These are phyloP conservation scores for Bradysia coprophila DNA, from an alignment of 1,140 invertebrate species.

Conservation along the genomic window DNA sequence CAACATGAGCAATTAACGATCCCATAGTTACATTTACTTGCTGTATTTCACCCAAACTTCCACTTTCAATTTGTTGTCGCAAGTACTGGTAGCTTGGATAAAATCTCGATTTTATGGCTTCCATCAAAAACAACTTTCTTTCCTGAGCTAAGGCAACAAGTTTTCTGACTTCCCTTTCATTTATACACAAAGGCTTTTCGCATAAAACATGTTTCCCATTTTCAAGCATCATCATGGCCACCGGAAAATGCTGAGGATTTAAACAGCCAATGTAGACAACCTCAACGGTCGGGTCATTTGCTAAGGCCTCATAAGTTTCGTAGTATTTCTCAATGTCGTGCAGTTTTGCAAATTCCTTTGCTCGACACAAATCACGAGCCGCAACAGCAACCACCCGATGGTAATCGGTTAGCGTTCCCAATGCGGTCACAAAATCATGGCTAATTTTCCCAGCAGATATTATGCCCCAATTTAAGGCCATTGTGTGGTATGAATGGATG, in stretches of 20 bases:
- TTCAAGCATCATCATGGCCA: constrained; percentile 52
- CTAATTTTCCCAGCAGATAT: constrained; percentile 49
- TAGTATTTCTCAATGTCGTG: constrained; percentile 51
- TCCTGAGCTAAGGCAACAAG: constrained; percentile 39
- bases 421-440: constrained; percentile 58
- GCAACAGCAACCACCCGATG: constrained; percentile 56
- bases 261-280: constrained; percentile 64
- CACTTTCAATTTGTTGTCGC: constrained; percentile 34
- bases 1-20: constrained; percentile 35
- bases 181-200: constrained; percentile 71
- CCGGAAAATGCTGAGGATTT: constrained; percentile 48
- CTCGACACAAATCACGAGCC: constrained; percentile 44
- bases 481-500: no score
- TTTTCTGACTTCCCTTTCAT: constrained; percentile 42
- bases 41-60: constrained; percentile 49
- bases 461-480: constrained; percentile 49
- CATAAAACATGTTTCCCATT: constrained; percentile 66
- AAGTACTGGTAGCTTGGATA: constrained; percentile 57
- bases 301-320: constrained; percentile 54
- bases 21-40: constrained; percentile 53
- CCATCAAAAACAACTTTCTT: constrained; percentile 62
- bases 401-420: constrained; percentile 36
- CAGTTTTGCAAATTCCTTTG: constrained; percentile 50
- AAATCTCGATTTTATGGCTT: constrained; percentile 68
- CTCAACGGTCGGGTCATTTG: constrained; percentile 54